Conservation (phyloP, 2,797 vertebrate genomes). For the Peromyscus aztecus region DNA sequence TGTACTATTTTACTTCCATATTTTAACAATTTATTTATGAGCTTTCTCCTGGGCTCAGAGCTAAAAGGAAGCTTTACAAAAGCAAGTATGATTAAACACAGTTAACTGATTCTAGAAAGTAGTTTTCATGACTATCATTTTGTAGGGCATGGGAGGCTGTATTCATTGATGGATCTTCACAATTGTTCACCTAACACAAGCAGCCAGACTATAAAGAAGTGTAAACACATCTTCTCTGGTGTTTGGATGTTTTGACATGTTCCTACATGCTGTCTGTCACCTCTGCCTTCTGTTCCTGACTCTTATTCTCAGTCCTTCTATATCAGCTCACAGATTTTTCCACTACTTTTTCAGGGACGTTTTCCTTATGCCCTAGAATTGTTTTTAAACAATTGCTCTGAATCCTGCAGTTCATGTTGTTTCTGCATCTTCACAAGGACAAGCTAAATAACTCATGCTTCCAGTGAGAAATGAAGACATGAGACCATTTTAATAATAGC, state of each 20-base stretch:
- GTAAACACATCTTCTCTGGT: background rate
- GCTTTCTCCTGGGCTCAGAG: slow-evolving; percentile 47
- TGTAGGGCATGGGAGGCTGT: background rate
- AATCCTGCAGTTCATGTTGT: background rate
- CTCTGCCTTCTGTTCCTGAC: background rate
- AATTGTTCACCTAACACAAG: background rate
- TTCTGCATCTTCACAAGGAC: background rate
- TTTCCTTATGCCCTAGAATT: background rate
- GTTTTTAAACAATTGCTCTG: background rate
- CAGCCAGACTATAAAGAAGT: background rate
- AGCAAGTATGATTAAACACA: slow-evolving; percentile 55
- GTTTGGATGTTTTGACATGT: background rate
- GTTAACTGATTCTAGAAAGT: slow-evolving; percentile 46
- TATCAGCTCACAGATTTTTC: background rate
- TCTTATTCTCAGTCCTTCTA: background rate
- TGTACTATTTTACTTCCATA: background rate
- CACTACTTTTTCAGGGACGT: background rate
- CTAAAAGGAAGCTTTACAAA: slow-evolving; percentile 17
- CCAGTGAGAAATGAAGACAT: background rate
- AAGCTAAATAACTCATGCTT: background rate
- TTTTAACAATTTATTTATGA: slow-evolving; percentile 64
- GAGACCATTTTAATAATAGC: background rate
- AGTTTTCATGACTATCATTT: background rate
- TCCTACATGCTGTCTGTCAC: background rate
- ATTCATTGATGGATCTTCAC: background rate